Evolutionary conservation across 2,113 vertebrate species (phyloP).

Genomic region (Setophaga kirtlandii): DNA sequence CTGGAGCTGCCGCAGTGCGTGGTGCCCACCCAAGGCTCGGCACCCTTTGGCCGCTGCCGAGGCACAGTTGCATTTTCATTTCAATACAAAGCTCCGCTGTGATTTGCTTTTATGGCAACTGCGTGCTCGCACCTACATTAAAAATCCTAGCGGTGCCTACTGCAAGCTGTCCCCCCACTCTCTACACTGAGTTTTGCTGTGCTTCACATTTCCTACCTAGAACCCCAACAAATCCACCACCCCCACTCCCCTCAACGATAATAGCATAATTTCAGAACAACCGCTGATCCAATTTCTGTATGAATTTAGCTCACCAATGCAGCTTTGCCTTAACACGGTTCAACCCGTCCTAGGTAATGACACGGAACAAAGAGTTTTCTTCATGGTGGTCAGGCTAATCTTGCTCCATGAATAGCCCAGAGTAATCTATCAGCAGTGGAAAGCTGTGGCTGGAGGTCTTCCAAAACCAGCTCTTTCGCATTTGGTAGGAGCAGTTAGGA

Average conservation of each 20-base stretch:
- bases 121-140: background rate
- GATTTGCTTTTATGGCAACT: slow-evolving; percentile 10
- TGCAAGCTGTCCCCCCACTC: background rate
- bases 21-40: background rate
- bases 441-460: slow-evolving; percentile 77
- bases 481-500: slow-evolving; percentile 75
- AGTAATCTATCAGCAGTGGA: slow-evolving; percentile 72
- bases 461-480: slow-evolving; percentile 68
- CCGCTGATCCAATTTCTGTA: slow-evolving; percentile 39
- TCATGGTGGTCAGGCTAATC: slow-evolving; percentile 75
- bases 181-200: background rate
- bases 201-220: slow-evolving; percentile 43
- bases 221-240: slow-evolving; percentile 13
- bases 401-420: slow-evolving; percentile 71
- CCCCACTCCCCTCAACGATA: background rate
- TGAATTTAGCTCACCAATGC: slow-evolving; percentile 51
- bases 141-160: slow-evolving; percentile 3
- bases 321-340: slow-evolving; percentile 57
- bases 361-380: slow-evolving; percentile 72
- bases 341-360: slow-evolving; percentile 65
- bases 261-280: slow-evolving; percentile 44
- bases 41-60: background rate
- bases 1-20: slow-evolving; percentile 5
- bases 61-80: slow-evolving; percentile 14
- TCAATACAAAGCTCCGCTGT: background rate